phyloP scores from a whole-genome alignment of 1,140 invertebrate genomes.

The Chrysomallon squamiferum region DNA sequence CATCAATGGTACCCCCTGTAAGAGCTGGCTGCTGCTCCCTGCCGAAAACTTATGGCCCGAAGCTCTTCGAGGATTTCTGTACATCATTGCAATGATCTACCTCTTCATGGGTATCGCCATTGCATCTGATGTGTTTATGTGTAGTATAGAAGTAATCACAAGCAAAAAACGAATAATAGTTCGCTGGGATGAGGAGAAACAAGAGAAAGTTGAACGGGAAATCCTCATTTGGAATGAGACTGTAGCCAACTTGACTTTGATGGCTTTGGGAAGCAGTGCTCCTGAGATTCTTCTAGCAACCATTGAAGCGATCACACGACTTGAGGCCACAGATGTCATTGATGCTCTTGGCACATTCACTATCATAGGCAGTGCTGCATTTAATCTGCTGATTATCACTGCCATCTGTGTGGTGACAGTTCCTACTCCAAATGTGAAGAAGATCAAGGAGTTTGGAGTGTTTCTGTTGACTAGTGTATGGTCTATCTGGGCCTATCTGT shows the following conservation, averaged over 20 bases:
- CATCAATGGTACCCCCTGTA: constrained; percentile 30
- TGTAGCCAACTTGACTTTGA: constrained; percentile 67
- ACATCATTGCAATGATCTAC: constrained; percentile 48
- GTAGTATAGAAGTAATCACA: constrained; percentile 68
- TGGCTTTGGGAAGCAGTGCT: constrained; percentile 67
- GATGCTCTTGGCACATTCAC: constrained; percentile 64
- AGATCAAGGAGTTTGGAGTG: constrained; percentile 63
- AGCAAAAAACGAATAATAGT: constrained; percentile 51
- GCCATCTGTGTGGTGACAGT: constrained; percentile 59
- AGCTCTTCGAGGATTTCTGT: constrained; percentile 46
- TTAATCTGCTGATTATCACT: constrained; percentile 65
- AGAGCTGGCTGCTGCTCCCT: constrained; percentile 53
- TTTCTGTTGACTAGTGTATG: constrained; percentile 64
- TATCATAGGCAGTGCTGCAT: constrained; percentile 68
- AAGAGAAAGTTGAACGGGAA: constrained; percentile 46
- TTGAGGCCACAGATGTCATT: constrained; percentile 40
- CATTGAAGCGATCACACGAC: constrained; percentile 58
- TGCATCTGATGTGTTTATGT: constrained; percentile 71
- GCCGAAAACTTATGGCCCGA: constrained; percentile 57
- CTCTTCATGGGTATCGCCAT: constrained; percentile 67
- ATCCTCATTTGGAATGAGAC: constrained; percentile 68
- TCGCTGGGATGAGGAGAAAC: constrained; percentile 48
- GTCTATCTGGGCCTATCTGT: constrained; percentile 67
- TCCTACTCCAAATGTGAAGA: constrained; percentile 44
- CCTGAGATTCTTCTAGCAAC: constrained; percentile 67